Percentiles rank a stretch among this genome's conserved stretches.
These are phyloP conservation scores for Chironomus striatipennis DNA, from an alignment of 1,140 invertebrate species.

Conservation along the genomic window DNA sequence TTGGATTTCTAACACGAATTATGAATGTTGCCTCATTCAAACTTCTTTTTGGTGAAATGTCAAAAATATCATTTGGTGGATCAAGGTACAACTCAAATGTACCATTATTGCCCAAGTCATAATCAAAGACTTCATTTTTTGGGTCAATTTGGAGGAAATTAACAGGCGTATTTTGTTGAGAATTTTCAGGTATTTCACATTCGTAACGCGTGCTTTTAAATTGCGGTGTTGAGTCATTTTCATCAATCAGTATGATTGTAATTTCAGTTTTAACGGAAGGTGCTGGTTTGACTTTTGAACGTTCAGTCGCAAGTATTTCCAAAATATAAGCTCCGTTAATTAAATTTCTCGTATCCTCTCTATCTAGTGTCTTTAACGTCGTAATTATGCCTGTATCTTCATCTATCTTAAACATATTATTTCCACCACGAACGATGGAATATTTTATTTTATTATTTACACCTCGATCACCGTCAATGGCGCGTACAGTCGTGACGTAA, in stretches of 20 bases:
- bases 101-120: slow-evolving; percentile 89
- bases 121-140: slow-evolving; percentile 81
- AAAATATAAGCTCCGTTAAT: slow-evolving; percentile 80
- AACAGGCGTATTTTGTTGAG: slow-evolving; percentile 80
- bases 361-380: slow-evolving; percentile 65
- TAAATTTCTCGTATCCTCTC: slow-evolving; percentile 68
- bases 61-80: slow-evolving; percentile 75
- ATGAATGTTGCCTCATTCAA: slow-evolving; percentile 90
- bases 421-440: slow-evolving; percentile 63
- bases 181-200: slow-evolving; percentile 87
- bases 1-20: slow-evolving; percentile 77
- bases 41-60: slow-evolving; percentile 76
- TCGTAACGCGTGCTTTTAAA: slow-evolving; percentile 71
- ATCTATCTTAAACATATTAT: slow-evolving; percentile 67
- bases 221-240: slow-evolving; percentile 86
- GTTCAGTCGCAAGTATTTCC: slow-evolving; percentile 61
- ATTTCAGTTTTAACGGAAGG: slow-evolving; percentile 79
- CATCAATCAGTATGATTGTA: slow-evolving; percentile 86
- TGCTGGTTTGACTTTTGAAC: slow-evolving; percentile 48
- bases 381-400: slow-evolving; percentile 68
- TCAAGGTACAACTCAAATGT: slow-evolving; percentile 77
- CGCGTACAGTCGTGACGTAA: slow-evolving; percentile 76
- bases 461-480: slow-evolving; percentile 84
- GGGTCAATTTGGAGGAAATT: slow-evolving; percentile 67
- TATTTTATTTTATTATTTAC: slow-evolving; percentile 83